Evolutionary conservation across 2,113 vertebrate genomes (phyloP).

Genomic region (Chloropsis cyanopogon): DNA sequence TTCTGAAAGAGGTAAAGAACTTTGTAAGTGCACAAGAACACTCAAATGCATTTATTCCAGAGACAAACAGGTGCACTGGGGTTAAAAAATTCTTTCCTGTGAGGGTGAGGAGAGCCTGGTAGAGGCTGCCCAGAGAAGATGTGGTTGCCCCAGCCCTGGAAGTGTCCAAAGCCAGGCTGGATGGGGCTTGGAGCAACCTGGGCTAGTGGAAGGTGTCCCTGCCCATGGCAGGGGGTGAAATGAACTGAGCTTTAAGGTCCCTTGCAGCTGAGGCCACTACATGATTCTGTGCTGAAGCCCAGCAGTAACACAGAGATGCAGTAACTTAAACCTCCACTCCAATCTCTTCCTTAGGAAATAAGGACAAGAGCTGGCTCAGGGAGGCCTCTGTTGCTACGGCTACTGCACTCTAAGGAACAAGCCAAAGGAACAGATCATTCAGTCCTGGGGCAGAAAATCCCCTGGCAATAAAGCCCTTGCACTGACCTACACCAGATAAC

Average conservation of each 20-base stretch:
- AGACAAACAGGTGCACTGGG: not conserved
- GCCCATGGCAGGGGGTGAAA: not conserved
- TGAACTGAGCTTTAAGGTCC: not conserved
- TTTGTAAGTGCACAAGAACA: not conserved
- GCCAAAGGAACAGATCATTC: not conserved
- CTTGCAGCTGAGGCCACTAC: not conserved
- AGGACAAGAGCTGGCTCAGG: not conserved
- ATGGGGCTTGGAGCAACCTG: not conserved
- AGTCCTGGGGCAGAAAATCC: not conserved
- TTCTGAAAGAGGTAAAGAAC: slow-evolving; percentile 66
- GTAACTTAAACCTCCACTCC: not conserved
- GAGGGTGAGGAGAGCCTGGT: not conserved
- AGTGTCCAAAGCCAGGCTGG: not conserved
- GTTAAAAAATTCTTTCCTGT: not conserved
- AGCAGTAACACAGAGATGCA: not conserved
- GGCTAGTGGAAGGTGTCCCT: not conserved
- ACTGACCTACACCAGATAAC: not conserved
- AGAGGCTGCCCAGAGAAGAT: not conserved
- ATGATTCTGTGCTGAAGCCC: not conserved
- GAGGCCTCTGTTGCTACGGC: not conserved
- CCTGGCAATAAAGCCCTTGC: not conserved
- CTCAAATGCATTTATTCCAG: not conserved
- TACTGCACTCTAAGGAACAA: not conserved
- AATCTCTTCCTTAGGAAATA: not conserved
- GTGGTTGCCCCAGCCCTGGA: not conserved